Evolutionary conservation across 2,113 vertebrate genomes (phyloP).

Genomic region (Misgurnus anguillicaudatus): DNA sequence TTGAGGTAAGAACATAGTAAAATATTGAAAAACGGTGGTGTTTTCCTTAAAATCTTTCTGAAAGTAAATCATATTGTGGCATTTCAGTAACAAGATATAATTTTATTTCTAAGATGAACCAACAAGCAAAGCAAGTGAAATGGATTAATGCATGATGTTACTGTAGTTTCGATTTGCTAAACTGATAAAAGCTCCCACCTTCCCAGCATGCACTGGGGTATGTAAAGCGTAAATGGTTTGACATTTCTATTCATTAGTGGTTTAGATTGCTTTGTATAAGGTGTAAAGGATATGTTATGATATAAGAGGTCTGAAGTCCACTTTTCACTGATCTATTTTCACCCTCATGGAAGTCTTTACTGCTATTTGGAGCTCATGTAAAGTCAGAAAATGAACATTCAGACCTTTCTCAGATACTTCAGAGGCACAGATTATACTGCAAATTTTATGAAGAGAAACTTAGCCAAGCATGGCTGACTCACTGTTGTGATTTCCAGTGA

Average conservation of each 20-base stretch:
- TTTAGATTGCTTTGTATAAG: background rate
- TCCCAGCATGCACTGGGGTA: too few species aligned
- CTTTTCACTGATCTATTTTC: slow-evolving; percentile 12
- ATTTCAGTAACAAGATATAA: background rate
- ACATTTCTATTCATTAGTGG: background rate
- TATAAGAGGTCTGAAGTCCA: background rate
- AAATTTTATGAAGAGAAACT: slow-evolving; percentile 18
- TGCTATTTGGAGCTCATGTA: background rate
- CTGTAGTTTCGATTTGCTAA: too few species aligned
- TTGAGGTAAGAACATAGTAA: too few species aligned
- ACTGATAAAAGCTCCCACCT: too few species aligned
- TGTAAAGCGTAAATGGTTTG: too few species aligned
- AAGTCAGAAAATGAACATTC: slow-evolving; percentile 1
- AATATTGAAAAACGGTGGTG: too few species aligned
- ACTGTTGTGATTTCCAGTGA: slow-evolving; percentile 10
- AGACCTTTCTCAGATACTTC: slow-evolving; percentile 6
- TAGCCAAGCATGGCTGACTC: slow-evolving; percentile 10
- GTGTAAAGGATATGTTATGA: too few species aligned
- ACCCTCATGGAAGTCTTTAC: background rate
- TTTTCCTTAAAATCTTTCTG: too few species aligned
- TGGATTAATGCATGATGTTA: too few species aligned
- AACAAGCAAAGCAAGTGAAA: background rate
- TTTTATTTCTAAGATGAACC: background rate
- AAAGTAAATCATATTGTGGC: too few species aligned
- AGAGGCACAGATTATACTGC: background rate